Evolutionary conservation across 2,797 vertebrate species (phyloP).

Genomic region (Telmatherina bonti): DNA sequence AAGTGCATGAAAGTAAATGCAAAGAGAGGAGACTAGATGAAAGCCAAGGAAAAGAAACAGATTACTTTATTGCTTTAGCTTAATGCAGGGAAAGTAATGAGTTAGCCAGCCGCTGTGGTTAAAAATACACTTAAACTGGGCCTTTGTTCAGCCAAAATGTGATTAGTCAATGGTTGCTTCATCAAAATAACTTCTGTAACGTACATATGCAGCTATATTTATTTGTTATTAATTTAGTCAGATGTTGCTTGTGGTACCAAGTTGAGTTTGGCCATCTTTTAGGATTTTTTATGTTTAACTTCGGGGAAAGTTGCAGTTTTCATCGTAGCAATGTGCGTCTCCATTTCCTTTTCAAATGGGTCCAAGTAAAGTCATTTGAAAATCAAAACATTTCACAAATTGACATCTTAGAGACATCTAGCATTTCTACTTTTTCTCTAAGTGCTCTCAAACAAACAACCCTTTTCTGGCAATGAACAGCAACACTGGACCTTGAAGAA

Average conservation of each 20-base stretch:
- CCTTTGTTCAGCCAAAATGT: neutral
- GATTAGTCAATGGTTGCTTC: neutral
- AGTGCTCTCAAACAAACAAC: neutral
- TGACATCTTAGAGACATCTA: neutral
- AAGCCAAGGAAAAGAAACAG: neutral
- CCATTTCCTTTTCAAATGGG: neutral
- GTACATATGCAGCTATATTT: neutral
- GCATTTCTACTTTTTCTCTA: neutral
- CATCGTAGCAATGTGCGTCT: neutral
- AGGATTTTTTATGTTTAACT: neutral
- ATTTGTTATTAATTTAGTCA: neutral
- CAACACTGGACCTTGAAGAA: constrained; percentile 3
- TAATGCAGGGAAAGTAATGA: neutral
- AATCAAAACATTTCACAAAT: neutral
- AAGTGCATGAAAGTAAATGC: neutral
- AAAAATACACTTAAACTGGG: neutral
- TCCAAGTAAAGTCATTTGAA: neutral
- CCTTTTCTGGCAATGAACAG: neutral
- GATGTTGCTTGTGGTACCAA: neutral
- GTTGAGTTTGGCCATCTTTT: neutral
- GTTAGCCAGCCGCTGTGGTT: neutral
- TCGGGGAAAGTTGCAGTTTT: neutral
- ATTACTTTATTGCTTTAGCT: neutral
- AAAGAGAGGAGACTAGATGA: neutral
- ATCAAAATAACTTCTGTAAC: neutral